These are phyloP conservation scores for Dicyrtomina minuta DNA, from an alignment of 2,888 invertebrate genomes.

Conservation along the genomic window DNA sequence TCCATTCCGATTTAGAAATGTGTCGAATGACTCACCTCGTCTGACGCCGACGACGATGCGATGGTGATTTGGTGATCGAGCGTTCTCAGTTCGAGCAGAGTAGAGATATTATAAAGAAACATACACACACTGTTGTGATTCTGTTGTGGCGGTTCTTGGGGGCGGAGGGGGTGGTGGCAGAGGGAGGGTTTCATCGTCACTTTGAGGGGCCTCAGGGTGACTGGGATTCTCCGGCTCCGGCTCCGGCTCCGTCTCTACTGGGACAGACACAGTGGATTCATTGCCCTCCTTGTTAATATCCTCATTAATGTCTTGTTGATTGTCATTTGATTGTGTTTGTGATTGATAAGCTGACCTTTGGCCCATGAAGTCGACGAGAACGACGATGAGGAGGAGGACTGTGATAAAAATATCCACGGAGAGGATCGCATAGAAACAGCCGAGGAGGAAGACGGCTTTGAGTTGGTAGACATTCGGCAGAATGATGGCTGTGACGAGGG, in stretches of 20 bases:
- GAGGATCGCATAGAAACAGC: slow-evolving; percentile 17
- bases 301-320: neutral
- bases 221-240: neutral
- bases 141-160: neutral
- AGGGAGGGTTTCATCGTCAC: slow-evolving; percentile 5
- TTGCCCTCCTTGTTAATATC: neutral
- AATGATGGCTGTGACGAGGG: neutral
- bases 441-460: neutral
- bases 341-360: slow-evolving; percentile 11
- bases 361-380: neutral
- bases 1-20: no score
- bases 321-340: neutral
- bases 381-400: slow-evolving; percentile 5
- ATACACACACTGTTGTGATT: no score
- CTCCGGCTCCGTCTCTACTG: neutral
- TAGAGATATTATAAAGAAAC: no score
- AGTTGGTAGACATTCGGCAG: slow-evolving; percentile 13
- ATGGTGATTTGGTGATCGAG: no score
- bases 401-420: slow-evolving; percentile 27
- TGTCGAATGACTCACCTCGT: no score
- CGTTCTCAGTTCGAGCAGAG: no score
- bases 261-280: neutral
- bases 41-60: no score
- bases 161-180: slow-evolving; percentile 2
- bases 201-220: neutral